These are phyloP conservation scores for Eretmocerus hayati DNA, from an alignment of 2,888 invertebrate species.

Conservation along the genomic window DNA sequence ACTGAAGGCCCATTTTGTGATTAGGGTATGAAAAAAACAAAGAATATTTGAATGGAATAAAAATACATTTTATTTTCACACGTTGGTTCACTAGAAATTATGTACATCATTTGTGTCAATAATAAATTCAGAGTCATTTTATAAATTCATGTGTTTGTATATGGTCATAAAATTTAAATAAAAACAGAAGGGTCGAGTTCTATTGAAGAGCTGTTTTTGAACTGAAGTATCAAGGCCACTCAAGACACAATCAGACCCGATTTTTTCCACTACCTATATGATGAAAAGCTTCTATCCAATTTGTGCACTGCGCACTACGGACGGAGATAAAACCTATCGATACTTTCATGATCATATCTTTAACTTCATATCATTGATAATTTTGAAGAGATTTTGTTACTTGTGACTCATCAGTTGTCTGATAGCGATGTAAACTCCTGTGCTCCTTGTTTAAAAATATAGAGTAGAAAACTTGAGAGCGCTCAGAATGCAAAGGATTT, in stretches of 20 bases:
- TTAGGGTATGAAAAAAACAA: too few relatives aligned
- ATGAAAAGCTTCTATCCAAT: too few relatives aligned
- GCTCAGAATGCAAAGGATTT: too few relatives aligned
- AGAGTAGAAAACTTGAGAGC: too few relatives aligned
- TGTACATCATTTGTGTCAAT: constrained; percentile 43
- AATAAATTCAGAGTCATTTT: constrained; percentile 38
- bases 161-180: constrained; percentile 21
- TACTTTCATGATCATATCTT: constrained; percentile 22
- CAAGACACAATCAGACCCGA: constrained; percentile 30
- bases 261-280: constrained; percentile 5
- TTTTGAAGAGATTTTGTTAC: too few relatives aligned
- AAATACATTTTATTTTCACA: constrained; percentile 48
- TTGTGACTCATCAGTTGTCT: too few relatives aligned
- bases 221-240: constrained; percentile 40
- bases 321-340: constrained; percentile 41
- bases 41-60: constrained; percentile 43
- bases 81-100: constrained; percentile 45
- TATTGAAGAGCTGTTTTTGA: constrained; percentile 31
- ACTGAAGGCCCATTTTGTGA: too few relatives aligned
- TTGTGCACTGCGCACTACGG: constrained; percentile 32
- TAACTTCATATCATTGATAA: constrained; percentile 26
- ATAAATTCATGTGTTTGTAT: constrained; percentile 27
- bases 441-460: too few relatives aligned
- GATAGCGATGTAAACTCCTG: too few relatives aligned
- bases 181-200: constrained; percentile 36